Base-by-base conservation (phyloP, 2,113 vertebrate species). In the Megaceryle maxima region DNA sequence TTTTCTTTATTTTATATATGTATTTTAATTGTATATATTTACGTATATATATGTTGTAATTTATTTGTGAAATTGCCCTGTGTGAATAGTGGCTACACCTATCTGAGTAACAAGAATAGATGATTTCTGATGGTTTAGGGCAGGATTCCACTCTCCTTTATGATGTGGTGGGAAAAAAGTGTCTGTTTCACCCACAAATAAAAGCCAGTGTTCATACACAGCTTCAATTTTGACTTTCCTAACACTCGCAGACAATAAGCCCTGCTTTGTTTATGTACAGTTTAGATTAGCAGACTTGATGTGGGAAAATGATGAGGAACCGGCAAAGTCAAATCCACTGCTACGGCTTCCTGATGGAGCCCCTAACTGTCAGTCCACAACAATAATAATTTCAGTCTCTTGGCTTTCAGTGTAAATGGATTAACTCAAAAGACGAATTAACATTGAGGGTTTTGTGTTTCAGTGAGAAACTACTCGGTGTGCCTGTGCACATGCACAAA, bases 361-460 rank as follows among this genome's bases (percentile, higher is more conserved):
- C 69, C 37, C 31, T 35, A 16, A 1, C 25, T 86, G 66, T 57
- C 86, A 83, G 77, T 20, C 28, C 79, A 28, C 62, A 76, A 73
- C 80, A 81, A 83, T 13, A 83, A 93, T 77, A 59, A 90, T 81
- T 92, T 73, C 92, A 68, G 15, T 41, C 31, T 86, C 64, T 35
- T 46, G 68, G 43, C 85, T 93, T 83, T 90, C 88, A 50, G 51
- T 37, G 51, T 83, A 92, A 94, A 84, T 46, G 90, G 64, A 93
- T 92, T 90, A 92, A 83, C 86, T 93, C 56, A 46, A 79, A 90
- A 83, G 83, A 64, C 43, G 43, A 81, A 81, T 95, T 88, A 96
- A 88, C 90, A 53, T 25, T 3, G 44, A 81, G 56, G 53, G 66
- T 5, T 88, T 93, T 94, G 88, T 68, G 28, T 86, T 94, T 88